A percentile compares a stretch with the other conserved stretches of the same genome.
Conservation (phyloP, 2,888 invertebrate species). For the Uloborus plumipes region DNA sequence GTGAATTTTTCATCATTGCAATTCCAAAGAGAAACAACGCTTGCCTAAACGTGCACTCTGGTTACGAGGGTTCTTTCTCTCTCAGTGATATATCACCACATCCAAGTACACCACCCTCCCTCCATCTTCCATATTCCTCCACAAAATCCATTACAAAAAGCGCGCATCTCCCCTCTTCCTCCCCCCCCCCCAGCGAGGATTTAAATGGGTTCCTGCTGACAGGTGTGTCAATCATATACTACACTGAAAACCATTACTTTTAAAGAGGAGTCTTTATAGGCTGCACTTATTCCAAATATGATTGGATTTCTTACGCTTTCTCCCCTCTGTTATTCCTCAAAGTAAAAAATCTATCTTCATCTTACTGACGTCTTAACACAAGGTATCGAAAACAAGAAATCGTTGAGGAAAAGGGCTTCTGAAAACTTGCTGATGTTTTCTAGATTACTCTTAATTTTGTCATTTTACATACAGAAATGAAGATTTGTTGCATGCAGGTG, state of each 20-base stretch:
- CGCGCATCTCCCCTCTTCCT: background rate
- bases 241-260: constrained; percentile 23
- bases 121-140: background rate
- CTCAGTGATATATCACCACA: constrained; percentile 2
- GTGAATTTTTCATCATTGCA: background rate
- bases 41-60: background rate
- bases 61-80: background rate
- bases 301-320: constrained; percentile 5
- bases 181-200: background rate
- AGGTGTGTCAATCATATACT: constrained; percentile 18
- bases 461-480: no score
- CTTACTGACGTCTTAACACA: no score
- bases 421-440: no score
- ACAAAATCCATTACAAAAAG: constrained; percentile 8
- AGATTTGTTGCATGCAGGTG: no score
- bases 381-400: no score
- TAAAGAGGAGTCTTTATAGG: constrained; percentile 11
- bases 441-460: no score
- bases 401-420: no score
- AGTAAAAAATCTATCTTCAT: no score
- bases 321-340: no score
- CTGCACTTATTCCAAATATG: constrained; percentile 16
- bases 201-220: constrained; percentile 20
- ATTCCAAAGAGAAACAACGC: background rate
- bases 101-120: background rate